Conservation (phyloP, 2,113 vertebrate genomes). For the Hymenochirus boettgeri region DNA sequence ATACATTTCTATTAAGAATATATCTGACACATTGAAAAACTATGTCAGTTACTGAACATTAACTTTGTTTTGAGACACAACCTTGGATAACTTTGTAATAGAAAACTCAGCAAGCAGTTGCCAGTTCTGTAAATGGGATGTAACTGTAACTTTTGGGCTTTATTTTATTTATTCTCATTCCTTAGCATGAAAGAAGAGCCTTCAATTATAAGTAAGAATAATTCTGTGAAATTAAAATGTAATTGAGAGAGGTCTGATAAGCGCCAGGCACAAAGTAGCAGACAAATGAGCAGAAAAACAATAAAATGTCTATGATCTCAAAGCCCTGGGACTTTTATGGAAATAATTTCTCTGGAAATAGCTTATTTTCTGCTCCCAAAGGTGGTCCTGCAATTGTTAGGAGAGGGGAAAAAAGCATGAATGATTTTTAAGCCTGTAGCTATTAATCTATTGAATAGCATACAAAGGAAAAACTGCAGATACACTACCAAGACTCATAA, state of each 20-base stretch:
- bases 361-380: slow-evolving; percentile 1
- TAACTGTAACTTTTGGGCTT: not conserved
- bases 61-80: slow-evolving; percentile 10
- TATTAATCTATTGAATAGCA: slow-evolving; percentile 27
- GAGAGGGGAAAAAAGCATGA: slow-evolving; percentile 14
- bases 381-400: slow-evolving; percentile 6
- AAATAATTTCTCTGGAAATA: slow-evolving; percentile 12
- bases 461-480: slow-evolving; percentile 26
- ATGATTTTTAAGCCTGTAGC: slow-evolving; percentile 22
- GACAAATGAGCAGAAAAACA: slow-evolving; percentile 2
- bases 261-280: slow-evolving; percentile 3
- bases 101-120: not conserved
- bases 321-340: slow-evolving; percentile 1
- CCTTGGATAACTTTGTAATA: not conserved
- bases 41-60: not conserved
- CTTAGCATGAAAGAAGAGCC: slow-evolving; percentile 12
- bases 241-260: slow-evolving; percentile 13
- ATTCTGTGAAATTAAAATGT: slow-evolving; percentile 32
- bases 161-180: slow-evolving; percentile 3
- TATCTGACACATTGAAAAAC: not conserved
- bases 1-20: slow-evolving; percentile 7
- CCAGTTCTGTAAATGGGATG: not conserved
- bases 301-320: not conserved
- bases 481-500: slow-evolving; percentile 35
- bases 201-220: slow-evolving; percentile 12